A percentile compares a stretch with the other conserved stretches of the same genome.
These are phyloP conservation scores for Nothobranchius furzeri DNA, from an alignment of 2,113 vertebrate species.

Conservation along the genomic window DNA sequence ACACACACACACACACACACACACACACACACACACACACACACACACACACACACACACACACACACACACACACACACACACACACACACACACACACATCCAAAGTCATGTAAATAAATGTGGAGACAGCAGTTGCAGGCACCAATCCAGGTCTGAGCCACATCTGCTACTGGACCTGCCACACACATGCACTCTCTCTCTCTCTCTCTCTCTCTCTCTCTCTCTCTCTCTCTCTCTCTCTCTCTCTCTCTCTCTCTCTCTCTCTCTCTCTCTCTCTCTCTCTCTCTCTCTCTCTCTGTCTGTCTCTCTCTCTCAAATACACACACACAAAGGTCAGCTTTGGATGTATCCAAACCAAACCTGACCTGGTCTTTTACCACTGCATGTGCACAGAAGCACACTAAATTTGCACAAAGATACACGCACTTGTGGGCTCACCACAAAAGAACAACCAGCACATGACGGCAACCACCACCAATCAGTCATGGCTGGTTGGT, in stretches of 20 bases:
- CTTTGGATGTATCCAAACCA: slow-evolving; percentile 58
- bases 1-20: slow-evolving; percentile 6
- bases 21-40: slow-evolving; percentile 2
- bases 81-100: slow-evolving; percentile 32
- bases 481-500: slow-evolving; percentile 77
- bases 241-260: too few relatives aligned
- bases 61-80: slow-evolving; percentile 14
- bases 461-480: slow-evolving; percentile 69
- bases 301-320: neutral
- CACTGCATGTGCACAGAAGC: slow-evolving; percentile 47
- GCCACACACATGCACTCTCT: slow-evolving; percentile 59
- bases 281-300: too few relatives aligned
- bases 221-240: too few relatives aligned
- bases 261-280: too few relatives aligned
- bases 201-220: too few relatives aligned
- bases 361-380: slow-evolving; percentile 52
- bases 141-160: slow-evolving; percentile 70
- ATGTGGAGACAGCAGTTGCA: slow-evolving; percentile 69
- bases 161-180: slow-evolving; percentile 78
- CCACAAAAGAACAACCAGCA: slow-evolving; percentile 75
- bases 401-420: slow-evolving; percentile 43
- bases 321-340: slow-evolving; percentile 23
- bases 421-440: slow-evolving; percentile 46
- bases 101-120: slow-evolving; percentile 67
- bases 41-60: neutral